These are phyloP conservation scores for Distichodus sexfasciatus DNA, from an alignment of 2,797 vertebrate species.

Conservation along the genomic window DNA sequence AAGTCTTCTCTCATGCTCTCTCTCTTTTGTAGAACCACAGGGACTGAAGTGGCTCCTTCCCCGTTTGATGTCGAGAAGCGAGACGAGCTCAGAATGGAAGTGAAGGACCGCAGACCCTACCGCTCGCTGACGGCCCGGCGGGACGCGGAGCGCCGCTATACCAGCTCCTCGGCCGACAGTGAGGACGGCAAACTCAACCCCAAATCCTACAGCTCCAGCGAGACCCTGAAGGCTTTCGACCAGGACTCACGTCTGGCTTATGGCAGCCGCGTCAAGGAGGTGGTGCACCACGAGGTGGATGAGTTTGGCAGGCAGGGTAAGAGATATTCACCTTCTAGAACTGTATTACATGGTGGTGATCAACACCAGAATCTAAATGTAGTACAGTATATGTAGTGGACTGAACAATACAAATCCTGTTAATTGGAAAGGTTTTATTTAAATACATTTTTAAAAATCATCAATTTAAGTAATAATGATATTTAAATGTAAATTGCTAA, in stretches of 20 bases:
- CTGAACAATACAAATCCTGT: too few relatives aligned
- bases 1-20: neutral
- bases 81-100: slow-evolving; percentile 87
- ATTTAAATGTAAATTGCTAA: neutral
- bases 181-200: slow-evolving; percentile 89
- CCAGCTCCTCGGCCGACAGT: slow-evolving; percentile 92
- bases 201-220: slow-evolving; percentile 98
- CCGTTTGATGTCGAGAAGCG: slow-evolving; percentile 76
- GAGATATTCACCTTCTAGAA: slow-evolving; percentile 22
- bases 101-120: slow-evolving; percentile 96
- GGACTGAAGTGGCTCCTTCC: slow-evolving; percentile 56
- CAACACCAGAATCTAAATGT: too few relatives aligned
- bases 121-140: slow-evolving; percentile 92
- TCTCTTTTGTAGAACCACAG: slow-evolving; percentile 60
- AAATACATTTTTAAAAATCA: too few relatives aligned
- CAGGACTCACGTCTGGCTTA: slow-evolving; percentile 91
- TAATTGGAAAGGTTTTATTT: too few relatives aligned
- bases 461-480: too few relatives aligned
- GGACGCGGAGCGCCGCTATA: slow-evolving; percentile 91
- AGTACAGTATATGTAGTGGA: too few relatives aligned
- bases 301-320: slow-evolving; percentile 90
- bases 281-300: slow-evolving; percentile 93
- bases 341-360: too few relatives aligned
- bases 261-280: slow-evolving; percentile 85
- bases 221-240: slow-evolving; percentile 97